Conservation (phyloP, 2,888 invertebrate genomes). For the Andrena camellia region DNA sequence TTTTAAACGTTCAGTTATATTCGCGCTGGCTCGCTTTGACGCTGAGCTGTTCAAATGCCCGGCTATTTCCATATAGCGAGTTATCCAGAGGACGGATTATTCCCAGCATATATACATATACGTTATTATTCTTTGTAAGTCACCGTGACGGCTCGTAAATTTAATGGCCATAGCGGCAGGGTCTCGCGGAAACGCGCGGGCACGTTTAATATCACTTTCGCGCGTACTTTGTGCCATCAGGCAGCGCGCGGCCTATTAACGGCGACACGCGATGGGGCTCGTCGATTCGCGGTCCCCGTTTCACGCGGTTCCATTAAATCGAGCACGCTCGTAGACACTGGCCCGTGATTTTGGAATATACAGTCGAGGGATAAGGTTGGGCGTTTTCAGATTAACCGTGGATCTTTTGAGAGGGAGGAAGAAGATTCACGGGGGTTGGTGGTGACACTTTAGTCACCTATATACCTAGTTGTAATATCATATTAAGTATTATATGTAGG, state of each 20-base stretch:
- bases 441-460: too few species aligned
- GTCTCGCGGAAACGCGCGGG: constrained; percentile 35
- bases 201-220: constrained; percentile 44
- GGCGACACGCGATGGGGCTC: background rate
- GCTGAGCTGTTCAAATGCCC: constrained; percentile 56
- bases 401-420: background rate
- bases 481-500: too few species aligned
- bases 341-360: background rate
- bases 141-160: constrained; percentile 63
- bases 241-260: constrained; percentile 4
- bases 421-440: too few species aligned
- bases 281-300: constrained; percentile 1
- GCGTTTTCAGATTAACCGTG: background rate
- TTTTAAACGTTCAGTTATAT: constrained; percentile 56
- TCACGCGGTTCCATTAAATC: background rate
- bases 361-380: too few species aligned
- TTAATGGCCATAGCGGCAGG: constrained; percentile 39
- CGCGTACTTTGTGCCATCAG: constrained; percentile 4
- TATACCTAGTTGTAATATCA: too few species aligned
- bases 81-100: constrained; percentile 55
- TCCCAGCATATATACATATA: constrained; percentile 59
- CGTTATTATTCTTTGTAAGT: constrained; percentile 62
- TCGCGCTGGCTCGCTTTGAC: constrained; percentile 52
- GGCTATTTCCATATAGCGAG: constrained; percentile 62
- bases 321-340: constrained; percentile 8